These are phyloP conservation scores for Oxyura jamaicensis DNA, from an alignment of 2,113 vertebrate genomes.

Conservation along the genomic window DNA sequence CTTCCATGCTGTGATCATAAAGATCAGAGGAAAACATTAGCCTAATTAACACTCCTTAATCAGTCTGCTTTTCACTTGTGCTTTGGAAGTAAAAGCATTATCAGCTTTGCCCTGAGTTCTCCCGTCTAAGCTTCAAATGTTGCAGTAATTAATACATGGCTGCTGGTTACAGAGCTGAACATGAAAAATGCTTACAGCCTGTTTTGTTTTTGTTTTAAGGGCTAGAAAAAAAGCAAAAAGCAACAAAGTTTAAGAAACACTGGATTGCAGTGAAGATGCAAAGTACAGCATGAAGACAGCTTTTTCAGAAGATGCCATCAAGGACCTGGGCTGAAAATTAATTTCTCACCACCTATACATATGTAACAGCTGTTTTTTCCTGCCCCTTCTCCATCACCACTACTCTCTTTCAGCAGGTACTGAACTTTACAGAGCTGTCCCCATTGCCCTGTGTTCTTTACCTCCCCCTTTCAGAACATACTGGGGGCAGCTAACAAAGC, in stretches of 20 bases:
- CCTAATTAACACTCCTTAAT: background rate
- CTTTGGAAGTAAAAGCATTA: no score
- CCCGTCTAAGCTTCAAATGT: background rate
- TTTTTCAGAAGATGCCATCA: background rate
- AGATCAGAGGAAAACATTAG: background rate
- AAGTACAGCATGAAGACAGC: background rate
- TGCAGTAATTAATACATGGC: background rate
- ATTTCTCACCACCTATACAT: background rate
- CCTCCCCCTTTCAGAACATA: background rate
- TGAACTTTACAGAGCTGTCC: background rate
- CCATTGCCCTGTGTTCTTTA: accelerated
- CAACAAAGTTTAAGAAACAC: constrained; percentile 80
- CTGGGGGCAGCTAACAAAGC: background rate
- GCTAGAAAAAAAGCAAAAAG: constrained; percentile 79
- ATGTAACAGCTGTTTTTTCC: background rate
- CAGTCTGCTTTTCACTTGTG: background rate
- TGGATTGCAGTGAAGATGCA: constrained; percentile 81
- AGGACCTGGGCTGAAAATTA: background rate
- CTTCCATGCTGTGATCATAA: background rate
- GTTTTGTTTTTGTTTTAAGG: constrained; percentile 61
- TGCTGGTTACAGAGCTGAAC: background rate
- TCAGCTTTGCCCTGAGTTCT: background rate
- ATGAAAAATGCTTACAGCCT: background rate
- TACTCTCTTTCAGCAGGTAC: background rate
- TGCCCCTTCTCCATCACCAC: accelerated